These are phyloP conservation scores for Cricetomys ansorgei DNA, from an alignment of 2,113 vertebrate species.

Conservation along the genomic window DNA sequence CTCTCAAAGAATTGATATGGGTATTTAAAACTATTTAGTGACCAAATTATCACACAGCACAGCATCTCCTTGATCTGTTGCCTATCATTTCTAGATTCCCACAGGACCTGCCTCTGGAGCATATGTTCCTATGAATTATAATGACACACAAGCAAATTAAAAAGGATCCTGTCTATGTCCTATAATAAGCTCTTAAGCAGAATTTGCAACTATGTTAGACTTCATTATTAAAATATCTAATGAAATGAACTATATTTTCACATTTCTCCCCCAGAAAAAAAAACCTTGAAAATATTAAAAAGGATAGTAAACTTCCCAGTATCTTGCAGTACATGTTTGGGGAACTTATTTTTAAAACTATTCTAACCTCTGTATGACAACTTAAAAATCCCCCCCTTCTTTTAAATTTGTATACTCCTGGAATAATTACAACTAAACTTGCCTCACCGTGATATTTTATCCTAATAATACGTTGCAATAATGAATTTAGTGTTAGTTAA, in stretches of 20 bases:
- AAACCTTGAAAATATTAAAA: conserved; percentile 18
- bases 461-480: conserved; percentile 35
- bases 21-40: background rate
- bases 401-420: background rate
- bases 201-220: background rate
- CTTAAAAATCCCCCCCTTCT: conserved; percentile 43
- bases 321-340: background rate
- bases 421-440: conserved; percentile 6
- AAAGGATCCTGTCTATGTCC: background rate
- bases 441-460: background rate
- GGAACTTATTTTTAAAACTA: conserved; percentile 44
- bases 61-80: background rate
- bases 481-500: conserved; percentile 33
- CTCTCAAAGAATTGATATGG: background rate
- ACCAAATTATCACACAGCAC: background rate
- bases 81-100: conserved; percentile 10
- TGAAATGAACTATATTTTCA: conserved; percentile 33
- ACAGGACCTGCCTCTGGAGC: background rate
- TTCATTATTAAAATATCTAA: conserved; percentile 55
- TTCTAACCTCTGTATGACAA: background rate
- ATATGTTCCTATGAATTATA: background rate
- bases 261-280: conserved; percentile 42
- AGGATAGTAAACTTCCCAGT: background rate
- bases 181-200: background rate
- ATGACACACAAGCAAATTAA: conserved; percentile 14